These are phyloP conservation scores for Rotaria macrura DNA, from an alignment of 2,888 invertebrate genomes.

Conservation along the genomic window DNA sequence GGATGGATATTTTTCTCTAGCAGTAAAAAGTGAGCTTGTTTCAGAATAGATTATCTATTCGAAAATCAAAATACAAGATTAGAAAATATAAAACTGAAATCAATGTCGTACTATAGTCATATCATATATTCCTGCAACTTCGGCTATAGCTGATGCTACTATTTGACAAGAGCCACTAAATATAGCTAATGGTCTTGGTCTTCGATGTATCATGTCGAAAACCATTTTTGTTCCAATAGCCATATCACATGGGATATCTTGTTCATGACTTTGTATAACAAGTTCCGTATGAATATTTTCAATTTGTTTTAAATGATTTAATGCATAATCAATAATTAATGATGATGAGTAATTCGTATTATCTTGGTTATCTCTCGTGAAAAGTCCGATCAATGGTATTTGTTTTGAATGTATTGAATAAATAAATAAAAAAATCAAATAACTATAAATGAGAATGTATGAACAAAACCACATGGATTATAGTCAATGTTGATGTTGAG, in stretches of 20 bases:
- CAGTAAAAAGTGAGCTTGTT: conserved; percentile 81
- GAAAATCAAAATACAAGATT: conserved; percentile 5
- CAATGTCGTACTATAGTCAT: conserved; percentile 66
- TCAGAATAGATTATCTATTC: conserved; percentile 81
- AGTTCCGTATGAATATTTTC: background rate
- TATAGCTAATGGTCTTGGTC: conserved; percentile 69
- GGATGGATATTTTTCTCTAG: conserved; percentile 65
- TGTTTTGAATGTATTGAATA: background rate
- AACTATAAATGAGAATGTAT: background rate
- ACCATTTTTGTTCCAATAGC: conserved; percentile 46
- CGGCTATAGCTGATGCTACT: conserved; percentile 90
- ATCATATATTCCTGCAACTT: conserved; percentile 91
- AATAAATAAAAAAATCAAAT: background rate
- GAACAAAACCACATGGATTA: background rate
- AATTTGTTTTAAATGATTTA: background rate
- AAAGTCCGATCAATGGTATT: background rate
- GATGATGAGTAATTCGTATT: background rate
- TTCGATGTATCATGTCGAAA: conserved; percentile 46
- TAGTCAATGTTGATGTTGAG: background rate
- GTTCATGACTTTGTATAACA: background rate
- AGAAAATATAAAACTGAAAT: background rate
- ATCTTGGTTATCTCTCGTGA: background rate
- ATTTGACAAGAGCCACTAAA: conserved; percentile 91
- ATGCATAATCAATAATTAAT: background rate
- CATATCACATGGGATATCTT: conserved; percentile 44